A percentile compares a stretch with the other conserved stretches of the same genome.
These are phyloP conservation scores for Lagothrix lagotricha DNA, from an alignment of 2,797 vertebrate species.

Conservation along the genomic window DNA sequence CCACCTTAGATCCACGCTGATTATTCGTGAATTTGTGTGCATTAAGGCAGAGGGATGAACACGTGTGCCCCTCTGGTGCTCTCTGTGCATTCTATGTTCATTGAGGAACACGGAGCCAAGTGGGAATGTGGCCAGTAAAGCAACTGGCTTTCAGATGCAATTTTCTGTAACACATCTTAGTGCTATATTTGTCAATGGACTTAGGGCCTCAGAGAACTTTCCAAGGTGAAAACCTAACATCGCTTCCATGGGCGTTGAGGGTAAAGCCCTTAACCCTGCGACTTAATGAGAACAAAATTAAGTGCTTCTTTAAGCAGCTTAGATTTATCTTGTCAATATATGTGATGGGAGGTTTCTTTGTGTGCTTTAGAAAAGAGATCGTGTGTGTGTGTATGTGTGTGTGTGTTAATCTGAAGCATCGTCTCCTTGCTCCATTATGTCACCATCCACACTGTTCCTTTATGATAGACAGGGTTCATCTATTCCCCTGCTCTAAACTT, in stretches of 20 bases:
- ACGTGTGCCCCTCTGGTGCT: neutral
- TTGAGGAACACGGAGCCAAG: neutral
- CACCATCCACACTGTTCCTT: constrained; percentile 71
- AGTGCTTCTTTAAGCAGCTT: constrained; percentile 78
- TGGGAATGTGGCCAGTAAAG: constrained; percentile 14
- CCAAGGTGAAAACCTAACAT: constrained; percentile 76
- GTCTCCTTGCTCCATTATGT: constrained; percentile 66
- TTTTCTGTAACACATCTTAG: neutral
- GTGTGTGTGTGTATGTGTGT: neutral
- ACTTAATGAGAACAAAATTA: constrained; percentile 74
- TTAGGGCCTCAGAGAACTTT: constrained; percentile 63
- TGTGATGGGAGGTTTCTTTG: constrained; percentile 67
- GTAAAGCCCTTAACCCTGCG: constrained; percentile 68
- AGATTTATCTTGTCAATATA: constrained; percentile 76
- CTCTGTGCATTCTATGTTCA: neutral
- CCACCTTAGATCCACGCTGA: neutral
- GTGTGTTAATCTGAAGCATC: constrained; percentile 62
- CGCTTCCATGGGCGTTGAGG: constrained; percentile 40
- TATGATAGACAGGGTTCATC: constrained; percentile 80
- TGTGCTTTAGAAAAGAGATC: constrained; percentile 62
- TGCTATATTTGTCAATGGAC: constrained; percentile 52
- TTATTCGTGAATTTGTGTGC: neutral
- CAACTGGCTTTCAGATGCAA: constrained; percentile 17
- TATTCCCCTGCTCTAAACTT: constrained; percentile 81
- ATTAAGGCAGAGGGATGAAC: neutral